These are phyloP conservation scores for Limanda limanda DNA, from an alignment of 2,113 vertebrate species.

Conservation along the genomic window DNA sequence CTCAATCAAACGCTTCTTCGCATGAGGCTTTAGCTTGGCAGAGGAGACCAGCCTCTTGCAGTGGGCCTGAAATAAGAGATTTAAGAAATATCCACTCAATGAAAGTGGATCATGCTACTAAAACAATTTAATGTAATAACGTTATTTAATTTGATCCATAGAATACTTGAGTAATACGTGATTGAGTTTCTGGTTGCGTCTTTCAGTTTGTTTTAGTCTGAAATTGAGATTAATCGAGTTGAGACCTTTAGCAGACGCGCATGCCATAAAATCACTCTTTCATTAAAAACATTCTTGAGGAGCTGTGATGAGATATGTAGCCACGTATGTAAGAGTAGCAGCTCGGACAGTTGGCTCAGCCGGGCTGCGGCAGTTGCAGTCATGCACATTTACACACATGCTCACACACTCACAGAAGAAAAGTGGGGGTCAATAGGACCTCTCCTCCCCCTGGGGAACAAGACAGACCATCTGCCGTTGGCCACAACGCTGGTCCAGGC, in stretches of 20 bases:
- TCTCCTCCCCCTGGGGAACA: constrained; percentile 37
- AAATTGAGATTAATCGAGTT: background rate
- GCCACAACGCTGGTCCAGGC: constrained; percentile 33
- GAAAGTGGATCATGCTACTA: constrained; percentile 1
- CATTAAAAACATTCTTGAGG: constrained; percentile 60
- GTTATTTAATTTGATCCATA: background rate
- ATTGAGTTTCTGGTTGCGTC: background rate
- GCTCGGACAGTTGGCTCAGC: constrained; percentile 73
- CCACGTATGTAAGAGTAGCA: constrained; percentile 68
- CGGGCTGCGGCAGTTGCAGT: constrained; percentile 65
- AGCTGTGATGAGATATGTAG: constrained; percentile 48
- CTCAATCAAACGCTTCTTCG: constrained; percentile 50
- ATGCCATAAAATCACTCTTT: constrained; percentile 35
- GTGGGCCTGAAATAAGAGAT: background rate
- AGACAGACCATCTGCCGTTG: constrained; percentile 69
- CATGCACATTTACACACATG: constrained; percentile 35
- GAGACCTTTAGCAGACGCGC: background rate
- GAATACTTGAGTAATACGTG: background rate
- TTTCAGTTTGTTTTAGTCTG: background rate
- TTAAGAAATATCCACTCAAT: background rate
- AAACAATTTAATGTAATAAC: constrained; percentile 3
- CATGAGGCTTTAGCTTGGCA: constrained; percentile 6
- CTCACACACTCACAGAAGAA: constrained; percentile 28
- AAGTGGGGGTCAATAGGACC: constrained; percentile 58
- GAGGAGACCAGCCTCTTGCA: constrained; percentile 16